Conservation (phyloP, 2,888 invertebrate species). For the Drymonia ruficornis region DNA sequence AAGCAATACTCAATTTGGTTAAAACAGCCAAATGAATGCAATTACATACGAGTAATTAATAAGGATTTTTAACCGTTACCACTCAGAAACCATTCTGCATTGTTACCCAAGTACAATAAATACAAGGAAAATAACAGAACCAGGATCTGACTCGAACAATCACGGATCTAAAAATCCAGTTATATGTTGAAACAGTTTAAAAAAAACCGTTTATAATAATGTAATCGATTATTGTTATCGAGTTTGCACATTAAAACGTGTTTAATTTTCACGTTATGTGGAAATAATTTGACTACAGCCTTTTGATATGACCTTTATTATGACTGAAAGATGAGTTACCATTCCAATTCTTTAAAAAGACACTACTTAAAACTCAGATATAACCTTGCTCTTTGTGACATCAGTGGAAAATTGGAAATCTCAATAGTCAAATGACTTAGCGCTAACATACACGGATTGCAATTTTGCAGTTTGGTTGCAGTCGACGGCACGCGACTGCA, state of each 20-base stretch:
- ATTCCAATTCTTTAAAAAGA: too few relatives aligned
- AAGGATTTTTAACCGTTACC: not conserved
- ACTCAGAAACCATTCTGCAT: not conserved
- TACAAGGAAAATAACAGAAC: constrained; percentile 1
- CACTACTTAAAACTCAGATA: too few relatives aligned
- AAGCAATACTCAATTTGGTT: too few relatives aligned
- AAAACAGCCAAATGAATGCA: not conserved
- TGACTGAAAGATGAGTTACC: too few relatives aligned
- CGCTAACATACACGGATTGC: too few relatives aligned
- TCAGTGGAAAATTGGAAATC: too few relatives aligned
- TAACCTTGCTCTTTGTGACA: too few relatives aligned
- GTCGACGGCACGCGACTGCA: too few relatives aligned
- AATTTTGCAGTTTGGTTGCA: too few relatives aligned
- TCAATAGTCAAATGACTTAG: too few relatives aligned
- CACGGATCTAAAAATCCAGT: constrained; percentile 29
- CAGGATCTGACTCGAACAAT: constrained; percentile 25
- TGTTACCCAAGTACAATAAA: not conserved
- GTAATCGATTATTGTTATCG: not conserved
- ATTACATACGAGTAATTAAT: not conserved
- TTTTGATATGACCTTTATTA: too few relatives aligned
- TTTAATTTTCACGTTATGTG: not conserved
- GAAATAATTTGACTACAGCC: not conserved
- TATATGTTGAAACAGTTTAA: constrained; percentile 11
- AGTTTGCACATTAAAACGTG: not conserved
- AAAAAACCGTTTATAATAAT: not conserved